Conservation (phyloP, 2,888 invertebrate species). For the Artemia sinica region DNA sequence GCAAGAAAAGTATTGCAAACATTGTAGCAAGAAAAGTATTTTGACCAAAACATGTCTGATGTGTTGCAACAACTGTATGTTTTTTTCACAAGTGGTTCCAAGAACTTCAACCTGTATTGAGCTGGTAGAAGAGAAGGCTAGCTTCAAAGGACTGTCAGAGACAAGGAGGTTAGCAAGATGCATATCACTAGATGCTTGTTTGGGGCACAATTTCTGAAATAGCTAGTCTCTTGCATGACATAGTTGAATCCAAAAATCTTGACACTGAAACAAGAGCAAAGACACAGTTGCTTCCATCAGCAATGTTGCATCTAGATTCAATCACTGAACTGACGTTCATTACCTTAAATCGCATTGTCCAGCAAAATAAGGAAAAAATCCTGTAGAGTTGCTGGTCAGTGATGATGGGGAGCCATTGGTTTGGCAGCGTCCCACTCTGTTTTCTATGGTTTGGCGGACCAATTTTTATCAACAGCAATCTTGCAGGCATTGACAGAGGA, state of each 20-base stretch:
- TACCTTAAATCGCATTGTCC: too few species aligned
- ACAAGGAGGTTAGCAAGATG: slow-evolving; percentile 12
- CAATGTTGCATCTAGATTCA: slow-evolving; percentile 1
- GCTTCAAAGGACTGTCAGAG: slow-evolving; percentile 13
- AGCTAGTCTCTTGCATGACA: background rate
- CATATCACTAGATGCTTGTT: slow-evolving; percentile 10
- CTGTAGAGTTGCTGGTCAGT: too few species aligned
- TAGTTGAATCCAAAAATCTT: background rate
- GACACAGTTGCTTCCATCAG: background rate
- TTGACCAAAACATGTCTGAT: slow-evolving; percentile 11
- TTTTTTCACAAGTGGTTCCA: slow-evolving; percentile 16
- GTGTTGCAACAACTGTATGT: slow-evolving; percentile 17
- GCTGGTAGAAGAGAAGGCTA: background rate
- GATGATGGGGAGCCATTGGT: too few species aligned
- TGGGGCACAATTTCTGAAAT: background rate
- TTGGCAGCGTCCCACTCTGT: too few species aligned
- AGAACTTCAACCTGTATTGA: slow-evolving; percentile 14
- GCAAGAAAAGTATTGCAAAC: slow-evolving; percentile 14
- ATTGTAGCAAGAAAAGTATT: background rate
- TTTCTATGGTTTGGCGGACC: too few species aligned
- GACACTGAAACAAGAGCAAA: background rate
- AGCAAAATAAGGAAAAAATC: too few species aligned
- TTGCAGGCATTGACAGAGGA: too few species aligned
- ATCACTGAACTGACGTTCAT: background rate
- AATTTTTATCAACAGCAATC: too few species aligned